Evolutionary conservation across 2,113 vertebrate species (phyloP).

Genomic region (Herpailurus yagouaroundi): DNA sequence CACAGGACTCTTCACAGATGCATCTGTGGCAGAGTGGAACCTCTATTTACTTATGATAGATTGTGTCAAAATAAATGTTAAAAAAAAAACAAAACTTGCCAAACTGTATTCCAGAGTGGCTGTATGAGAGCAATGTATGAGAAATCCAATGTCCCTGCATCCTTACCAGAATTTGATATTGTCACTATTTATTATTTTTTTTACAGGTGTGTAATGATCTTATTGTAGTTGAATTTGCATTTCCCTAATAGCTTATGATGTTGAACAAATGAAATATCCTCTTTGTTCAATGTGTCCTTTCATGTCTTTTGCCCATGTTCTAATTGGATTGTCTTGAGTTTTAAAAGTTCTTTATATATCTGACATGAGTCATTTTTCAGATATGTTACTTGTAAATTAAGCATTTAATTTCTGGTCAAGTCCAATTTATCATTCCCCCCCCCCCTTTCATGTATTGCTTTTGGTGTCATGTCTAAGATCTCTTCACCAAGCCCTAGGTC

Average conservation of each 20-base stretch:
- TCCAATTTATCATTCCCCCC: not conserved
- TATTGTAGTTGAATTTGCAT: not conserved
- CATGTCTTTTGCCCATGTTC: not conserved
- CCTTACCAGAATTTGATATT: not conserved
- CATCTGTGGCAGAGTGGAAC: slow-evolving; percentile 65
- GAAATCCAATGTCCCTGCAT: not conserved
- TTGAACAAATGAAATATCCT: not conserved
- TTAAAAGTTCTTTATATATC: not conserved
- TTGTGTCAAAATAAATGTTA: slow-evolving; percentile 79
- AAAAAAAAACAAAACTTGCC: not conserved
- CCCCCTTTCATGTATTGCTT: not conserved
- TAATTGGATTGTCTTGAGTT: not conserved
- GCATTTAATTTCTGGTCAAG: not conserved
- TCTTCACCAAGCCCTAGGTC: not conserved
- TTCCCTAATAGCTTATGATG: not conserved
- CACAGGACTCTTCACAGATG: slow-evolving; percentile 58
- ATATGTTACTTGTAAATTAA: not conserved
- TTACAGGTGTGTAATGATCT: slow-evolving; percentile 1
- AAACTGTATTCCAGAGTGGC: not conserved
- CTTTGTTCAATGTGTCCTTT: not conserved
- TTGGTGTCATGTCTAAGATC: not conserved
- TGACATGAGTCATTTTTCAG: not conserved
- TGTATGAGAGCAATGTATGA: not conserved
- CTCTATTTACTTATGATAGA: slow-evolving; percentile 73
- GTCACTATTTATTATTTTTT: not conserved